Conservation (phyloP, 2,888 invertebrate species). For the Macrophya annulata region DNA sequence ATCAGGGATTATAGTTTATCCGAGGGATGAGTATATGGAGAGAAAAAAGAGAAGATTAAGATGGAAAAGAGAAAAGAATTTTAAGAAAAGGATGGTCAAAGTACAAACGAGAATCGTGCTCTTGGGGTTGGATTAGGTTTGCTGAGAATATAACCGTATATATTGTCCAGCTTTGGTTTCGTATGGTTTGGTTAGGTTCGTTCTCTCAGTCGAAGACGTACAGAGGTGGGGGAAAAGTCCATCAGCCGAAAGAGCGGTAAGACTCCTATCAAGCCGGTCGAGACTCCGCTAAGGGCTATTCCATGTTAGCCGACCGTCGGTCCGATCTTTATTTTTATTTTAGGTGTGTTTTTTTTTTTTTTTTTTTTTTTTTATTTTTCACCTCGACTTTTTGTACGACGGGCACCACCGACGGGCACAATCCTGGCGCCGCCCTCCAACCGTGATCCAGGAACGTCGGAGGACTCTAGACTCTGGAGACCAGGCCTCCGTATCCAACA, state of each 20-base stretch:
- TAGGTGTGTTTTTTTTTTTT: slow-evolving; percentile 60
- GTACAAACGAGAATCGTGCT: slow-evolving; percentile 11
- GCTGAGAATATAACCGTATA: neutral
- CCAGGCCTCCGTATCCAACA: neutral
- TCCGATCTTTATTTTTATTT: slow-evolving; percentile 69
- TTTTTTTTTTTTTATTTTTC: slow-evolving; percentile 42
- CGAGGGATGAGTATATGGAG: neutral
- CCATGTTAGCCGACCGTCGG: slow-evolving; percentile 77
- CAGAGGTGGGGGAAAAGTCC: slow-evolving; percentile 31
- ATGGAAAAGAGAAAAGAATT: neutral
- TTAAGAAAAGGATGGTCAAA: neutral
- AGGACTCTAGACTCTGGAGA: slow-evolving; percentile 20
- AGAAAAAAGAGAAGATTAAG: neutral
- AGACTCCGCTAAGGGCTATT: slow-evolving; percentile 77
- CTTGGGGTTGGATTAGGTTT: neutral
- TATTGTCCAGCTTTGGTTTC: neutral
- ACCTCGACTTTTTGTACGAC: slow-evolving; percentile 57
- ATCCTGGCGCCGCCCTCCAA: slow-evolving; percentile 76
- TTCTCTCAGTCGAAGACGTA: slow-evolving; percentile 1
- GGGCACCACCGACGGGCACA: slow-evolving; percentile 65
- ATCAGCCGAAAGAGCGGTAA: slow-evolving; percentile 67
- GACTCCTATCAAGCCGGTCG: slow-evolving; percentile 76
- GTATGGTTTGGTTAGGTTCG: neutral
- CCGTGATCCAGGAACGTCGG: slow-evolving; percentile 22
- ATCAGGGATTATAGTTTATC: neutral